Conservation (phyloP, 2,113 vertebrate species). For the Spea bombifrons region DNA sequence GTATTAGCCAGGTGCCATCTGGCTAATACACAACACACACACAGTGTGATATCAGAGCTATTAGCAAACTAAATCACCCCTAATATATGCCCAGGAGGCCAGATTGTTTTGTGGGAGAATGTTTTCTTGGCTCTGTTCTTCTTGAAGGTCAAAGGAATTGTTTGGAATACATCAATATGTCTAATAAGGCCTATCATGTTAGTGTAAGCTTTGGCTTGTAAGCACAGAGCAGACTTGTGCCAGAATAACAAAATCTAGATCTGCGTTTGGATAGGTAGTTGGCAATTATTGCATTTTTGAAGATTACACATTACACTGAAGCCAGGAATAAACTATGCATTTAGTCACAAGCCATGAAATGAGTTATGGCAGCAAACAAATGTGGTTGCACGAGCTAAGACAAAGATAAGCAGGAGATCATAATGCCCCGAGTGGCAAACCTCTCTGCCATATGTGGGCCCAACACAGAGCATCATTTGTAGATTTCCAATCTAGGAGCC, state of each 20-base stretch:
- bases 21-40: too few species aligned
- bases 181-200: conserved; percentile 14
- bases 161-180: conserved; percentile 2
- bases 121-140: not conserved
- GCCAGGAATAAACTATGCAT: conserved; percentile 4
- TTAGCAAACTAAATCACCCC: not conserved
- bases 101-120: not conserved
- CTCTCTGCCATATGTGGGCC: too few species aligned
- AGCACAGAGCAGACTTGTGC: not conserved
- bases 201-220: conserved; percentile 14
- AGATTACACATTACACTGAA: not conserved
- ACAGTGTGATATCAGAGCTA: too few species aligned
- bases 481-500: too few species aligned
- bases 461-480: too few species aligned
- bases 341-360: not conserved
- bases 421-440: too few species aligned
- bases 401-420: too few species aligned
- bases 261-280: not conserved
- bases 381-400: too few species aligned
- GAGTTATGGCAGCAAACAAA: not conserved
- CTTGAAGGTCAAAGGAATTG: too few species aligned
- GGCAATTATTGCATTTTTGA: not conserved
- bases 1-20: too few species aligned
- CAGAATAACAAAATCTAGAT: conserved; percentile 22
- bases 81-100: not conserved